Base-by-base conservation (phyloP, 2,113 vertebrate genomes). In the Pungitius pungitius region DNA sequence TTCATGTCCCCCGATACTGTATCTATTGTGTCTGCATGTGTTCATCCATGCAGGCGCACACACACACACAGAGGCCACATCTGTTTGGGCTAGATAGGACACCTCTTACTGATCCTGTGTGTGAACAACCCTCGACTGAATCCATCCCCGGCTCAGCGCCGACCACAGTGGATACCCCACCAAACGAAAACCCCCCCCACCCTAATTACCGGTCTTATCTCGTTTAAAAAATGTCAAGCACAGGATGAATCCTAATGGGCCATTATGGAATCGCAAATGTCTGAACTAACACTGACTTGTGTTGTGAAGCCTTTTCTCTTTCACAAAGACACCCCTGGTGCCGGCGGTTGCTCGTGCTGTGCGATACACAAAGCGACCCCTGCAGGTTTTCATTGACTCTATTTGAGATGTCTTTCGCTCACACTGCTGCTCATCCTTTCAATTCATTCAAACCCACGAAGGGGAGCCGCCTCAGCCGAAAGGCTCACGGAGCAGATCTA, bases 81-180 rank as follows among this genome's bases (percentile, higher is more conserved):
- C 89, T 92, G 91, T 85, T 87, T 81, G 73, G 83, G 76, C 43
- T 49, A 90, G 91, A 93, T 90, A 91, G 64, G 81, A 77, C 56
- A 85, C 81, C 75, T 76, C 79, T 57, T 68, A 68, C 75, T 35
- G 20, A 42, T 82, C 75, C 62, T 64, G 74, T 83, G 73, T 88
- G 67, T 70, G 81, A 74, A 83, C 81, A 77, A 60, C 10, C 39
- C 67, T 80, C 57, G 26, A 5, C 45, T 39, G 60, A 69, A 77
- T 69, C 71, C 69, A 64, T 58, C 77, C 69, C 33, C 17, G 8
- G 73, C 62, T 76, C 39, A 78, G 82, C 42, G 20, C 58, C 30
- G 71, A 65, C 45, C 57, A 7, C 58, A 56, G 62, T n/a, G 60
- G 74, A 49, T 45, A 68, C 80, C 72, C 77, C 26, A 52, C 60